Evolutionary conservation across 2,797 vertebrate species (phyloP).

Genomic region (Adelosebastes latens): DNA sequence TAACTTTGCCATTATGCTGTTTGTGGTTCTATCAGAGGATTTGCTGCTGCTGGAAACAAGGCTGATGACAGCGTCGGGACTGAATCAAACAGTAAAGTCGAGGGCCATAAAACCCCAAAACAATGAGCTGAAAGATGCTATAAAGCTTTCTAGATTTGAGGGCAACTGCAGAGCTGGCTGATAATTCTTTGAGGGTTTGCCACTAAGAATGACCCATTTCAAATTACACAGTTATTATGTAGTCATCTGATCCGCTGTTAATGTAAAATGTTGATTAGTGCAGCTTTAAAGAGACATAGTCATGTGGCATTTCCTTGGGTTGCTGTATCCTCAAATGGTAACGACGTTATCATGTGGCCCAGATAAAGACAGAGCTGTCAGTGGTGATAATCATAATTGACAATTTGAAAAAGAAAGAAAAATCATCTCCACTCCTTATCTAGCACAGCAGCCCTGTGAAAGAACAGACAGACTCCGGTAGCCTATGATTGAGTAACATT

Average conservation of each 20-base stretch:
- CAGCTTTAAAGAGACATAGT: neutral
- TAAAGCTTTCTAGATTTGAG: neutral
- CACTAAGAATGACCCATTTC: neutral
- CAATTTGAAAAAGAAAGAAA: conserved; percentile 30
- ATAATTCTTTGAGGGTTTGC: neutral
- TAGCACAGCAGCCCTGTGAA: neutral
- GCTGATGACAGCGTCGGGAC: neutral
- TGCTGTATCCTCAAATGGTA: conserved; percentile 1
- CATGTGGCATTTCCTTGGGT: neutral
- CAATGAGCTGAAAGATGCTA: neutral
- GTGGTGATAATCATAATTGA: conserved; percentile 42
- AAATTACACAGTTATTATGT: neutral
- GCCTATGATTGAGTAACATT: conserved; percentile 53
- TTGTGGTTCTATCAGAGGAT: neutral
- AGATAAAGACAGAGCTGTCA: conserved; percentile 29
- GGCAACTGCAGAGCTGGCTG: neutral
- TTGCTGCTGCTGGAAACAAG: neutral
- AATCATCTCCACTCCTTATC: conserved; percentile 33
- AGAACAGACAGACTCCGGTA: conserved; percentile 2
- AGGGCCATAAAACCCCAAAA: neutral
- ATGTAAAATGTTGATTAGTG: conserved; percentile 5
- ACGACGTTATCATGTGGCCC: conserved; percentile 14
- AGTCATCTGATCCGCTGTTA: neutral
- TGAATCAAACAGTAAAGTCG: neutral
- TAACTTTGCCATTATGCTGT: neutral